These are phyloP conservation scores for Uropsilus gracilis DNA, from an alignment of 2,113 vertebrate genomes.

Conservation along the genomic window DNA sequence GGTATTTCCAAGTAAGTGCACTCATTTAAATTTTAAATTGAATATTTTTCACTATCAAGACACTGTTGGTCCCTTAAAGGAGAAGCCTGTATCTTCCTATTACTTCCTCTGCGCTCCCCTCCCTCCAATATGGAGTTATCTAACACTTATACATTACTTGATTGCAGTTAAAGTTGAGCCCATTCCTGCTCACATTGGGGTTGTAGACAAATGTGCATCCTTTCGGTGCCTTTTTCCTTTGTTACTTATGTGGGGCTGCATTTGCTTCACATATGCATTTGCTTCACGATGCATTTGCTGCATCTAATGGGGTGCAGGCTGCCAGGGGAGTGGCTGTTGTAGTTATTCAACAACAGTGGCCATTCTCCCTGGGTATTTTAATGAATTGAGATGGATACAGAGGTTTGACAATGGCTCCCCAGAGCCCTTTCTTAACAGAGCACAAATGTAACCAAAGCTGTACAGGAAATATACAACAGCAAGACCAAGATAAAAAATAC, in stretches of 20 bases:
- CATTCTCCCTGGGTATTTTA: not conserved
- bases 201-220: not conserved
- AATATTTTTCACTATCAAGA: slow-evolving; percentile 44
- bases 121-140: slow-evolving; percentile 7
- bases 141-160: not conserved
- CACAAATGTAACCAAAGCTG: not conserved
- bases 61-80: slow-evolving; percentile 11
- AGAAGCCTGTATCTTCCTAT: not conserved
- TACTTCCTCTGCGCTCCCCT: not conserved
- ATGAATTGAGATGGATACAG: not conserved
- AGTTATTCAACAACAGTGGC: not conserved
- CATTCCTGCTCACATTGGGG: not conserved
- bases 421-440: not conserved
- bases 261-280: not conserved
- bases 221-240: not conserved
- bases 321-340: not conserved
- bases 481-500: slow-evolving; percentile 15
- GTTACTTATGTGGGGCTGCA: not conserved
- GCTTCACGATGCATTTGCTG: too few relatives aligned
- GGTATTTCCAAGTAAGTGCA: slow-evolving; percentile 78
- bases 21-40: slow-evolving; percentile 81
- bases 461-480: not conserved
- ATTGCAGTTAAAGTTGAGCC: not conserved
- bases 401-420: not conserved
- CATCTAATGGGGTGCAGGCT: not conserved